Evolutionary conservation across 1,140 invertebrate species (phyloP).

Genomic region (Sarcophaga bullata): DNA sequence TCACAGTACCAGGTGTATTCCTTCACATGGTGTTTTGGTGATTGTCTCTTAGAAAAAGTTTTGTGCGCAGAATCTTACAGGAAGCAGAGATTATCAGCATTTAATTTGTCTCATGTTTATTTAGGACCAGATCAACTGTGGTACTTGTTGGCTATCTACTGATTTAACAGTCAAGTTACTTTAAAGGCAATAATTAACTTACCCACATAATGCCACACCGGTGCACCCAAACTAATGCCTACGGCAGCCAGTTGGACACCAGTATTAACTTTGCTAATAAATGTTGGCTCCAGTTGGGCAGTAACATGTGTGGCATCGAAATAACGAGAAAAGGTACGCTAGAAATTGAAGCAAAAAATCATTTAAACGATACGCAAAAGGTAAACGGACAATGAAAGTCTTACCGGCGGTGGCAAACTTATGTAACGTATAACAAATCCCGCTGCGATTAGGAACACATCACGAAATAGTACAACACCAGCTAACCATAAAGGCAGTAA

Average conservation of each 20-base stretch:
- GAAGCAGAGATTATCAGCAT: too few species aligned
- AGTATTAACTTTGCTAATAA: slow-evolving; percentile 95
- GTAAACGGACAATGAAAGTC: slow-evolving; percentile 49
- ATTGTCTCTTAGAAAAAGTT: too few species aligned
- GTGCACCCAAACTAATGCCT: slow-evolving; percentile 60
- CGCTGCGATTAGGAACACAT: slow-evolving; percentile 82
- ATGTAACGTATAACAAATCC: slow-evolving; percentile 91
- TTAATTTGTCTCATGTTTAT: too few species aligned
- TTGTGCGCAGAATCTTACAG: too few species aligned
- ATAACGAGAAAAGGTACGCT: slow-evolving; percentile 89
- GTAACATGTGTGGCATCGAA: slow-evolving; percentile 91
- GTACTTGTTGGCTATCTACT: too few species aligned
- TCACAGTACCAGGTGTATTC: too few species aligned
- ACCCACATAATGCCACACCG: slow-evolving; percentile 63
- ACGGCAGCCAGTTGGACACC: slow-evolving; percentile 78
- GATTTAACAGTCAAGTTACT: background rate
- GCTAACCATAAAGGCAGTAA: slow-evolving; percentile 90
- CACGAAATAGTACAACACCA: slow-evolving; percentile 83
- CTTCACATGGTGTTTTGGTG: too few species aligned
- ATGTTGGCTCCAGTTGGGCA: slow-evolving; percentile 89
- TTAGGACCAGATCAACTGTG: too few species aligned
- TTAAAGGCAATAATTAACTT: slow-evolving; percentile 20
- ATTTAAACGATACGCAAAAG: too few species aligned
- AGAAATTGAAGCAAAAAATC: slow-evolving; percentile 48
- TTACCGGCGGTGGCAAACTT: slow-evolving; percentile 88